phyloP scores from a whole-genome alignment of 2,888 invertebrate genomes.

The Trachelus stipa region DNA sequence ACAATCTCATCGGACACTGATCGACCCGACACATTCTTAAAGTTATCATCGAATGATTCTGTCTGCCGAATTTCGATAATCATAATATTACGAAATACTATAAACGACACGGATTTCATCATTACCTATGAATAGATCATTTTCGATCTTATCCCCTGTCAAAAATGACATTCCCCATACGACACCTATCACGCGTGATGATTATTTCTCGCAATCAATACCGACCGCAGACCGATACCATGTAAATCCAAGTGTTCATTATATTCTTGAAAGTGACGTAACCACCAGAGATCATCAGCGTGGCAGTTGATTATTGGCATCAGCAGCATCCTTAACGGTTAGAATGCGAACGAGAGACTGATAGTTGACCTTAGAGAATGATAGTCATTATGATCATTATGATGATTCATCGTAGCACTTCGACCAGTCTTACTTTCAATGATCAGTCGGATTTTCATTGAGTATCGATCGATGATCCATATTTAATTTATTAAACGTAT shows the following conservation, averaged over 20 bases:
- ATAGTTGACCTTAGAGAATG: background rate
- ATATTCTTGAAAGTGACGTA: slow-evolving; percentile 33
- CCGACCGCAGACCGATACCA: slow-evolving; percentile 11
- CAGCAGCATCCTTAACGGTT: background rate
- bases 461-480: slow-evolving; percentile 7
- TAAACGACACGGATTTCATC: background rate
- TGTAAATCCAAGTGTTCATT: slow-evolving; percentile 23
- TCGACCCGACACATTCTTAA: slow-evolving; percentile 18
- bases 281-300: slow-evolving; percentile 25
- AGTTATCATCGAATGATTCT: background rate
- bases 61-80: background rate
- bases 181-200: background rate
- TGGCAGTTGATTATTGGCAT: background rate
- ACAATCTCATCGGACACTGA: slow-evolving; percentile 9
- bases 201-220: slow-evolving; percentile 16
- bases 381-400: background rate
- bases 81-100: background rate
- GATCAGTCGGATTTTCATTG: slow-evolving; percentile 18
- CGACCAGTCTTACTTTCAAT: slow-evolving; percentile 16
- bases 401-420: slow-evolving; percentile 35
- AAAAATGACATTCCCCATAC: background rate
- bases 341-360: background rate
- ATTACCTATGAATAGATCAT: background rate
- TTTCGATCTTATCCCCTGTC: background rate
- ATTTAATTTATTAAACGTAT: background rate